Evolutionary conservation across 2,888 invertebrate genomes (phyloP).

Genomic region (Gymnocheta viridis): DNA sequence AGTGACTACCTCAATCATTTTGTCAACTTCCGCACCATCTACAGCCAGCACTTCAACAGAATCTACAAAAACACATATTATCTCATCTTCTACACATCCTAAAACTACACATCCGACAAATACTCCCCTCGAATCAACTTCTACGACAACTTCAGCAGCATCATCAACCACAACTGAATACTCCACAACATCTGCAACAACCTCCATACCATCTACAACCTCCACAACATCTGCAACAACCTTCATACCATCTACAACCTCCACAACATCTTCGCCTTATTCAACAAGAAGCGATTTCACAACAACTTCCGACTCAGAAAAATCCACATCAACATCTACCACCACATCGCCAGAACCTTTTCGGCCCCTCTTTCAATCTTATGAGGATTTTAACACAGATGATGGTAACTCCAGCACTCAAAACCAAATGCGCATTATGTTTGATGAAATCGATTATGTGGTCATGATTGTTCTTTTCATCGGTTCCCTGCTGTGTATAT

Average conservation of each 20-base stretch:
- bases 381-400: slow-evolving; percentile 6
- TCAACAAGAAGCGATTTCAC: not conserved
- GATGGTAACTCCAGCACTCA: slow-evolving; percentile 32
- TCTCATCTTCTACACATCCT: slow-evolving; percentile 23
- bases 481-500: slow-evolving; percentile 66
- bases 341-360: slow-evolving; percentile 70
- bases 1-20: not conserved
- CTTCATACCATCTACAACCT: too few relatives aligned
- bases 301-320: not conserved
- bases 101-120: not conserved
- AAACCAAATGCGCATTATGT: slow-evolving; percentile 58
- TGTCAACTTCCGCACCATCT: not conserved
- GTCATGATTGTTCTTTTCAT: slow-evolving; percentile 63
- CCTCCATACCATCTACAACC: too few relatives aligned
- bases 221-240: slow-evolving; percentile 56
- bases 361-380: slow-evolving; percentile 69
- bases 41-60: not conserved
- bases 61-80: slow-evolving; percentile 1
- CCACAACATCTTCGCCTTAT: slow-evolving; percentile 50
- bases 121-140: slow-evolving; percentile 15
- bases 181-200: not conserved
- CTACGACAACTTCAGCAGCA: not conserved
- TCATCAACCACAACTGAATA: slow-evolving; percentile 4
- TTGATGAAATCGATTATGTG: slow-evolving; percentile 68
- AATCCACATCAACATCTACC: slow-evolving; percentile 15